Conservation (phyloP, 2,797 vertebrate genomes). For the Sternarchorhynchus goeldii region DNA sequence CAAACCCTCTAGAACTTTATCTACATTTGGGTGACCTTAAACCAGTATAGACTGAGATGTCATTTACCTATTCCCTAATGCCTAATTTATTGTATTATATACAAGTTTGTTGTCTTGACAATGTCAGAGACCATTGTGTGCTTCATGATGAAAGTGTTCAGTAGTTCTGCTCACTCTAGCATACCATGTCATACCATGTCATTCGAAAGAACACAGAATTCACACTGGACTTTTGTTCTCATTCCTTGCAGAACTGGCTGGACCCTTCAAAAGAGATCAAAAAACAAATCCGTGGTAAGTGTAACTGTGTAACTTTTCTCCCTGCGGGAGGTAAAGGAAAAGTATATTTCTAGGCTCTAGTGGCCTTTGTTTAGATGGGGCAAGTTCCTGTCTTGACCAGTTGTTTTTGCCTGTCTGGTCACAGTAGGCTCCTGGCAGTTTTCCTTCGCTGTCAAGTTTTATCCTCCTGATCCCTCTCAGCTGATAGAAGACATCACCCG, state of each 20-base stretch:
- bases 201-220: conserved; percentile 17
- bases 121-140: neutral
- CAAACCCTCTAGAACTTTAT: conserved; percentile 18
- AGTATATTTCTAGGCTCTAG: neutral
- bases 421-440: conserved; percentile 91
- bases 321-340: conserved; percentile 4
- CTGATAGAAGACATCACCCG: conserved; percentile 98
- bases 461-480: conserved; percentile 94
- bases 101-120: conserved; percentile 33
- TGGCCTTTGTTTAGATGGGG: conserved; percentile 10
- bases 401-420: conserved; percentile 55
- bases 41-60: conserved; percentile 50
- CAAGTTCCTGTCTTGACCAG: conserved; percentile 7
- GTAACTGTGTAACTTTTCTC: neutral
- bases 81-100: conserved; percentile 55
- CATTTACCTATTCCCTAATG: conserved; percentile 62
- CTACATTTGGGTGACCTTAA: conserved; percentile 62
- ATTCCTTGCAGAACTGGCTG: conserved; percentile 88
- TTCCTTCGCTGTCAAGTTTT: conserved; percentile 96
- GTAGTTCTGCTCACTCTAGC: neutral
- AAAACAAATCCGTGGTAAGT: conserved; percentile 97
- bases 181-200: neutral
- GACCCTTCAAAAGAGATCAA: conserved; percentile 99
- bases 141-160: conserved; percentile 30
- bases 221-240: neutral